Evolutionary conservation across 2,888 invertebrate species (phyloP).

Genomic region (Eristalis tenax): DNA sequence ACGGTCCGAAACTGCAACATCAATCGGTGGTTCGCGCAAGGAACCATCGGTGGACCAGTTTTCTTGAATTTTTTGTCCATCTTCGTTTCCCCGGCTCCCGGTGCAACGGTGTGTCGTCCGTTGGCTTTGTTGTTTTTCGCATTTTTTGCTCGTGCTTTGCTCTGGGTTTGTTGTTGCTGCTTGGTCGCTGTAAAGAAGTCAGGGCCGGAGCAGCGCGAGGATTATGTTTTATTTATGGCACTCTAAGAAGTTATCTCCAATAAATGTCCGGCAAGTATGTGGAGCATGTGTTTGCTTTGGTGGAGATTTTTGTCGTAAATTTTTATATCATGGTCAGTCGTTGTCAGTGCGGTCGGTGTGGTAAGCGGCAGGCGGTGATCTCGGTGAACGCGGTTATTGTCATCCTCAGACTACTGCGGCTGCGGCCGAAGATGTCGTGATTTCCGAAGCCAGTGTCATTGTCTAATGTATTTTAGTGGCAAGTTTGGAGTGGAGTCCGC

Average conservation of each 20-base stretch:
- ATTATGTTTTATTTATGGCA: conserved; percentile 82
- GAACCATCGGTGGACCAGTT: conserved; percentile 57
- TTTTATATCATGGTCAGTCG: conserved; percentile 75
- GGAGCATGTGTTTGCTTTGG: conserved; percentile 82
- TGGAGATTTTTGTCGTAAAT: conserved; percentile 79
- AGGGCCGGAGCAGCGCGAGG: conserved; percentile 74
- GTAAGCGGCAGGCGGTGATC: neutral
- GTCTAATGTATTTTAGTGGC: conserved; percentile 69
- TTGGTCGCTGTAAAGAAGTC: conserved; percentile 53
- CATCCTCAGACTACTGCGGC: conserved; percentile 12
- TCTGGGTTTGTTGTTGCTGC: neutral
- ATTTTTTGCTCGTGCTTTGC: conserved; percentile 1
- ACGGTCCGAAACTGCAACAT: conserved; percentile 59
- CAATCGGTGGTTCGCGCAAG: conserved; percentile 34
- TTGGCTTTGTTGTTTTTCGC: neutral
- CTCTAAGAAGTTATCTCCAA: conserved; percentile 81
- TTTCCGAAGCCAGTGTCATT: conserved; percentile 71
- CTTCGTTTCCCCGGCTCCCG: neutral
- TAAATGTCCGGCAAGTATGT: conserved; percentile 82
- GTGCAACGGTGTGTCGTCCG: conserved; percentile 22
- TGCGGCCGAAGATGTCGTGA: conserved; percentile 56
- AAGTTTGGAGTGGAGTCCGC: conserved; percentile 40
- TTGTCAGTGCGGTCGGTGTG: neutral
- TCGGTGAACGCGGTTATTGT: conserved; percentile 32
- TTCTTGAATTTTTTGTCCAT: neutral